Conservation (phyloP, 1,140 invertebrate species). For the Aphelinus atriplicis region DNA sequence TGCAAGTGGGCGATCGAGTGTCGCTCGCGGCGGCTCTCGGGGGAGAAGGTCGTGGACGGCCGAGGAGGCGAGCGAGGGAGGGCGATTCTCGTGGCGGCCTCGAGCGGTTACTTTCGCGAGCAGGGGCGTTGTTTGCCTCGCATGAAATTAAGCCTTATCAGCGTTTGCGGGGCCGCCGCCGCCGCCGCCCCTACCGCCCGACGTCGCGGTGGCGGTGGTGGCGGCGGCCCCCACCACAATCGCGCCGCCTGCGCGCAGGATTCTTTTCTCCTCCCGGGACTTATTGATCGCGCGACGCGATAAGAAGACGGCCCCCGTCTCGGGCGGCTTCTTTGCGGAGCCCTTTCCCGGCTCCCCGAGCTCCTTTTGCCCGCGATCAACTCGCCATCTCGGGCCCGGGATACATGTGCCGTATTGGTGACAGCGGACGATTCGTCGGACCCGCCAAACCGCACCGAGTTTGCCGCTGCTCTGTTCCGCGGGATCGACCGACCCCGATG, state of each 20-base stretch:
- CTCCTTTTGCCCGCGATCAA: no score
- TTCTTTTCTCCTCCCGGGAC: conserved; percentile 65
- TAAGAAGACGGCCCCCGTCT: conserved; percentile 60
- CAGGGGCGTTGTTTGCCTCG: conserved; percentile 42
- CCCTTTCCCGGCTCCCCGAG: background rate
- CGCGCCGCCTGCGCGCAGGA: conserved; percentile 50
- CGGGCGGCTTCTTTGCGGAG: background rate
- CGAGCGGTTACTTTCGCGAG: no score
- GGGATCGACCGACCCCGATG: background rate
- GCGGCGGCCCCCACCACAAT: background rate
- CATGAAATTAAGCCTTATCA: conserved; percentile 69
- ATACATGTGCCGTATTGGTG: no score
- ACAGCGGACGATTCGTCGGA: no score
- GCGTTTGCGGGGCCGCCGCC: conserved; percentile 50
- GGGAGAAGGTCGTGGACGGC: no score
- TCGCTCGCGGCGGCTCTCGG: no score
- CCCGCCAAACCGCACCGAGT: no score
- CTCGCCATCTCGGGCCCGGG: no score
- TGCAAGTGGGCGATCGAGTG: no score
- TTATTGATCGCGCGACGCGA: conserved; percentile 63
- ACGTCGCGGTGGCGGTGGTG: conserved; percentile 18
- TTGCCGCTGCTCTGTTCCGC: background rate
- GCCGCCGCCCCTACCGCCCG: conserved; percentile 22
- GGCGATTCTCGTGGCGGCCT: no score
- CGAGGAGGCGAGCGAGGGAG: no score